Conservation (phyloP, 2,113 vertebrate species). For the Chaetodon trifascialis region DNA sequence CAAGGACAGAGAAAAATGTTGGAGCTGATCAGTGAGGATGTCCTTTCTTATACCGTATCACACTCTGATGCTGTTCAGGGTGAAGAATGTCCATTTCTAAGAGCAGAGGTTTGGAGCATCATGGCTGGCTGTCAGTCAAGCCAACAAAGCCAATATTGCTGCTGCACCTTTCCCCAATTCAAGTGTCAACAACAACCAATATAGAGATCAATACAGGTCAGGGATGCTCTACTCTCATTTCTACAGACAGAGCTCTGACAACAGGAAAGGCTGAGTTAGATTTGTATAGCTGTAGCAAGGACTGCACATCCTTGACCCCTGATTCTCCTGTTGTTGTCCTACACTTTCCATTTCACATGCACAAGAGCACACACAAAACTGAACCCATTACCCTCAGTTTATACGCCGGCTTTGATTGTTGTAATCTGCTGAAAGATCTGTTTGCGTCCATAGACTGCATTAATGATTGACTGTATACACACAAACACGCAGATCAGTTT, state of each 20-base stretch:
- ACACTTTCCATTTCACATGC: slow-evolving; percentile 6
- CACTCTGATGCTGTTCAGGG: neutral
- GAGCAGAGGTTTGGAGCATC: neutral
- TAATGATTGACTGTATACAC: slow-evolving; percentile 30
- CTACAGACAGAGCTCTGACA: slow-evolving; percentile 2
- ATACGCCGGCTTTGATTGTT: neutral
- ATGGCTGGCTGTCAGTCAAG: neutral
- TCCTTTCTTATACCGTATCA: neutral
- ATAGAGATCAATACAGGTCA: neutral
- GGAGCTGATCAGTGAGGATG: neutral
- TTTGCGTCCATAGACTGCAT: slow-evolving; percentile 11
- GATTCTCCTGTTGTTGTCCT: neutral
- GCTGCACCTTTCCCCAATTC: neutral
- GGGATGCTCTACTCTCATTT: neutral
- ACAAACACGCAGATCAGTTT: slow-evolving; percentile 42
- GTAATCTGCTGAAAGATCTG: slow-evolving; percentile 39
- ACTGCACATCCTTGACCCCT: neutral
- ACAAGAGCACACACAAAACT: slow-evolving; percentile 12
- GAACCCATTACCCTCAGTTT: neutral
- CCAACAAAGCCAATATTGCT: neutral
- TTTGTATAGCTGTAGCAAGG: slow-evolving; percentile 6
- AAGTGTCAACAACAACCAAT: neutral
- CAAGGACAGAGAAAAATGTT: neutral
- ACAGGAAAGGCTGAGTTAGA: neutral
- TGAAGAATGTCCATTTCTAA: neutral